Evolutionary conservation across 2,113 vertebrate genomes (phyloP).

Genomic region (Gymnogyps californianus): DNA sequence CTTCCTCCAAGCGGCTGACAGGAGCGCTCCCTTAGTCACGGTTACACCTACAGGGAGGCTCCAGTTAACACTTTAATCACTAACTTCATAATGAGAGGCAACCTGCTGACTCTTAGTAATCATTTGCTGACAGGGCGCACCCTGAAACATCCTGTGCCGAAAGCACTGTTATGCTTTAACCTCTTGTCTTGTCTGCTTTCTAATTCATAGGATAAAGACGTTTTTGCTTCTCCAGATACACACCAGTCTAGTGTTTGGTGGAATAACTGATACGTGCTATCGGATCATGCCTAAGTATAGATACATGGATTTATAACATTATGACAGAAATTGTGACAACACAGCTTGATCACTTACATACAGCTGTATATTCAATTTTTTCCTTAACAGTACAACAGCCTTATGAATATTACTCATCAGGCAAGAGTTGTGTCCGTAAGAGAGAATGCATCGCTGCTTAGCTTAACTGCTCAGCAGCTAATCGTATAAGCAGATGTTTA

Average conservation of each 20-base stretch:
- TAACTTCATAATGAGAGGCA: not conserved
- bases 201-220: fast-evolving
- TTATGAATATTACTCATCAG: not conserved
- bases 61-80: constrained; percentile 28
- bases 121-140: not conserved
- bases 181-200: not conserved
- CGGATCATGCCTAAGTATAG: fast-evolving
- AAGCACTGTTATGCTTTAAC: not conserved
- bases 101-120: not conserved
- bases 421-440: not conserved
- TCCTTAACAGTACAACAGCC: not conserved
- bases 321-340: not conserved
- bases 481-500: not conserved
- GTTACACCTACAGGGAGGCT: not conserved
- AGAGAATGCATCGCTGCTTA: not conserved
- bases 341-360: not conserved
- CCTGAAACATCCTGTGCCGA: not conserved
- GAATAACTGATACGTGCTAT: too few relatives aligned
- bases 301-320: not conserved
- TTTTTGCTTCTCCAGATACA: not conserved
- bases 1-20: not conserved
- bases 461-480: not conserved
- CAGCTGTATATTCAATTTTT: not conserved
- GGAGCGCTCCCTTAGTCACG: not conserved
- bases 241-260: fast-evolving